Evolutionary conservation across 92 coral and sea anemone genomes (phyloP).

Genomic region (Umimayanthus kanabou): DNA sequence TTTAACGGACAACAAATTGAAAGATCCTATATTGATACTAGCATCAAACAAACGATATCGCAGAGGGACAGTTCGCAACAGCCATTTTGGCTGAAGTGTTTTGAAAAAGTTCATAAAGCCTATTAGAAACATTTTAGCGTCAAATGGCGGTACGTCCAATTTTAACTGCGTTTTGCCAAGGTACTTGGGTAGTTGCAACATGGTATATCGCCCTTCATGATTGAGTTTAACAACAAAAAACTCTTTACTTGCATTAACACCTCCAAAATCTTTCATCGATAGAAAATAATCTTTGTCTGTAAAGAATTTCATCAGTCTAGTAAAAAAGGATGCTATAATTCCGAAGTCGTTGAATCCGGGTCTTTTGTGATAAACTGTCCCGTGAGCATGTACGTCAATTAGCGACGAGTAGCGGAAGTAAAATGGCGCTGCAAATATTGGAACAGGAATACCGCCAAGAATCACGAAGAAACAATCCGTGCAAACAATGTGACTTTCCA

Average conservation of each 20-base stretch:
- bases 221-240: constrained; percentile 56
- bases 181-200: constrained; percentile 56
- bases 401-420: constrained; percentile 49
- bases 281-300: constrained; percentile 50
- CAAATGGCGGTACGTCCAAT: constrained; percentile 46
- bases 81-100: constrained; percentile 61
- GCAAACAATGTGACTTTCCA: constrained; percentile 63
- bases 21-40: constrained; percentile 52
- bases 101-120: constrained; percentile 70
- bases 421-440: constrained; percentile 70
- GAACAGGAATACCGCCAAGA: constrained; percentile 55
- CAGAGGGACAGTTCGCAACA: constrained; percentile 53
- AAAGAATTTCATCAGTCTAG: constrained; percentile 57
- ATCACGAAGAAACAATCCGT: constrained; percentile 66
- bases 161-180: constrained; percentile 40
- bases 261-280: constrained; percentile 55
- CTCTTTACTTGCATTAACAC: constrained; percentile 47
- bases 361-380: constrained; percentile 56
- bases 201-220: constrained; percentile 43
- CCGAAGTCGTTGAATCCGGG: constrained; percentile 58
- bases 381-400: constrained; percentile 45
- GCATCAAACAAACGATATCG: constrained; percentile 55
- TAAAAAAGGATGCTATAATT: constrained; percentile 43
- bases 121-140: constrained; percentile 58
- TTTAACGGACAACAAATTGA: constrained; percentile 36